A percentile compares a stretch with the other conserved stretches of the same genome.
These are phyloP conservation scores for Meteorus sp. DNA, from an alignment of 1,140 invertebrate species.

Conservation along the genomic window DNA sequence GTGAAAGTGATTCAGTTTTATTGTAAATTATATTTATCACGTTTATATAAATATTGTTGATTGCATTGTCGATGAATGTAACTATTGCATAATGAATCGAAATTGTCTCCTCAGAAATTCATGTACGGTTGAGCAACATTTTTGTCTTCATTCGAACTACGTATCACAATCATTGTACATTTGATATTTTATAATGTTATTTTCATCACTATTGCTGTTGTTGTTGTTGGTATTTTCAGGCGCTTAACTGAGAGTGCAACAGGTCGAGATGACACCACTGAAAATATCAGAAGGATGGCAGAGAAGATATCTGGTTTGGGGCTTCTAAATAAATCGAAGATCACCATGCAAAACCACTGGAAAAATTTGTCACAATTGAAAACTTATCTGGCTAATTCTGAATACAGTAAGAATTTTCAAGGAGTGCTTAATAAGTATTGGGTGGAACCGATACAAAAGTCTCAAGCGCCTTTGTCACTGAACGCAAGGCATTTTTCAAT, in stretches of 20 bases:
- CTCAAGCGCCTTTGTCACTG: conserved; percentile 52
- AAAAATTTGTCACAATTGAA: conserved; percentile 59
- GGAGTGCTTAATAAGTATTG: conserved; percentile 60
- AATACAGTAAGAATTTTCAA: conserved; percentile 56
- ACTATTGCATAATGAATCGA: neutral
- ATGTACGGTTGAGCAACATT: no score
- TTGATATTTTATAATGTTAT: no score
- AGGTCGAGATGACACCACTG: conserved; percentile 37
- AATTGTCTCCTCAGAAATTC: no score
- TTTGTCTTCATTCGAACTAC: no score
- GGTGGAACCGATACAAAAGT: conserved; percentile 56
- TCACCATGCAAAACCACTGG: conserved; percentile 58
- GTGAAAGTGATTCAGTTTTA: no score
- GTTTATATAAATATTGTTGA: no score
- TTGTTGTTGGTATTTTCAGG: conserved; percentile 33
- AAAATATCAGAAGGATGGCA: conserved; percentile 38
- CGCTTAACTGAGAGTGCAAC: conserved; percentile 36
- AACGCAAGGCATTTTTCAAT: no score
- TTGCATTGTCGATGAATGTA: no score
- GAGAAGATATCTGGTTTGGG: conserved; percentile 38
- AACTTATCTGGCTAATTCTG: conserved; percentile 55
- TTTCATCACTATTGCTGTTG: no score
- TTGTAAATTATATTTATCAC: no score
- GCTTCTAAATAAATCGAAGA: conserved; percentile 39
- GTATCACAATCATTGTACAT: no score